Evolutionary conservation across 1,140 invertebrate genomes (phyloP).

Genomic region (Aethina tumida): DNA sequence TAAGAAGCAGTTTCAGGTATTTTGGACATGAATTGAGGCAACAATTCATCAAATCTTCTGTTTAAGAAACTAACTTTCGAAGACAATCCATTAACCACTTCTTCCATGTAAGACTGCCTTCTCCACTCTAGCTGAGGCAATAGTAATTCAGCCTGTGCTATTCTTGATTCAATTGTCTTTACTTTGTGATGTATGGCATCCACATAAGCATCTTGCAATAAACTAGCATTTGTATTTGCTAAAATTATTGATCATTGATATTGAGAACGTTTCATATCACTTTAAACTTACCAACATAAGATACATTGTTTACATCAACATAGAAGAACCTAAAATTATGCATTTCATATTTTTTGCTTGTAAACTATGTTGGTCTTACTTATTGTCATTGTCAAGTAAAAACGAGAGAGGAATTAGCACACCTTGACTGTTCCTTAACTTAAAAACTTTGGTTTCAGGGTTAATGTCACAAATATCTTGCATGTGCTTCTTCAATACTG

Average conservation of each 20-base stretch:
- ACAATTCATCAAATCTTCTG: conserved; percentile 31
- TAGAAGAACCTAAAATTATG: conserved; percentile 19
- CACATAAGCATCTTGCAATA: conserved; percentile 34
- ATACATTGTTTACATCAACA: conserved; percentile 25
- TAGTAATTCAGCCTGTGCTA: conserved; percentile 29
- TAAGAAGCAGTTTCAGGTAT: conserved; percentile 21
- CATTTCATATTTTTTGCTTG: conserved; percentile 8
- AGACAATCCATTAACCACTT: conserved; percentile 28
- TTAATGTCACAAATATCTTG: conserved; percentile 24
- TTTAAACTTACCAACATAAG: conserved; percentile 17
- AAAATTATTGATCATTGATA: conserved; percentile 11
- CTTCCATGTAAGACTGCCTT: conserved; percentile 31
- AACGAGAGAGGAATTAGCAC: conserved; percentile 29
- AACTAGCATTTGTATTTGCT: conserved; percentile 23
- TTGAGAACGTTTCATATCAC: not conserved
- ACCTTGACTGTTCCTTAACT: conserved; percentile 28
- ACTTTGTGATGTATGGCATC: conserved; percentile 32
- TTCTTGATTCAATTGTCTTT: conserved; percentile 28
- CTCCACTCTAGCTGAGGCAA: conserved; percentile 32
- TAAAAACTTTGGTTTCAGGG: conserved; percentile 30
- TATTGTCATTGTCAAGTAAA: conserved; percentile 19
- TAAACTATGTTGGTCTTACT: conserved; percentile 1
- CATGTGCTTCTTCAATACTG: conserved; percentile 23
- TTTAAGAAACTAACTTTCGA: conserved; percentile 31
- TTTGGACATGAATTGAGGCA: conserved; percentile 29